Evolutionary conservation across 1,140 invertebrate genomes (phyloP).

Genomic region (Macrobrachium nipponense): DNA sequence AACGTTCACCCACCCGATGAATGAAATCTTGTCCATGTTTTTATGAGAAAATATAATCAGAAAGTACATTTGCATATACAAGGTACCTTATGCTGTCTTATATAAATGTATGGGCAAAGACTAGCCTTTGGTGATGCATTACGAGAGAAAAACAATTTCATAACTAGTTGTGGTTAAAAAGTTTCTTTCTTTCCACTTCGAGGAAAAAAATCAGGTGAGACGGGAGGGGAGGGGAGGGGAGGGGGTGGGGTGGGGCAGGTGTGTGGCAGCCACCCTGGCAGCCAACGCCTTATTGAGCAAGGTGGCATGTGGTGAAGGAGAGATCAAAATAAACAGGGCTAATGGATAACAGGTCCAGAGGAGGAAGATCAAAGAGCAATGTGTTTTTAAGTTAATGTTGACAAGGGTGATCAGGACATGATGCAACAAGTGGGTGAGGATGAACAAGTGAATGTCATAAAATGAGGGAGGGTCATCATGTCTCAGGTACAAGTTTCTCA

Average conservation of each 20-base stretch:
- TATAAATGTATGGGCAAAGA: conserved; percentile 46
- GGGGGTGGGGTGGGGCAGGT: conserved; percentile 3
- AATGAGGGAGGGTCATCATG: no score
- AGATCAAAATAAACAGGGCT: conserved; percentile 11
- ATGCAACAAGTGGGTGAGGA: no score
- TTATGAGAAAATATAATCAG: conserved; percentile 59
- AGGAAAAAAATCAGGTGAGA: conserved; percentile 36
- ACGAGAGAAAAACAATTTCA: conserved; percentile 40
- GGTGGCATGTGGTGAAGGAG: conserved; percentile 40
- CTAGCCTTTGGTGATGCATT: conserved; percentile 43
- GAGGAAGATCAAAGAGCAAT: not conserved
- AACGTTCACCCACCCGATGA: conserved; percentile 51
- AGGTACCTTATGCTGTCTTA: conserved; percentile 57
- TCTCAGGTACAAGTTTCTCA: no score
- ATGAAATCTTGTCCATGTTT: conserved; percentile 51
- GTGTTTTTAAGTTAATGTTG: no score
- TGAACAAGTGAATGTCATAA: no score
- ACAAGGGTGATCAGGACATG: no score
- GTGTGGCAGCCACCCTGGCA: conserved; percentile 4
- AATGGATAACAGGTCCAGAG: not conserved
- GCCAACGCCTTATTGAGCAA: conserved; percentile 49
- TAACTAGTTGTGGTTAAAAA: conserved; percentile 47
- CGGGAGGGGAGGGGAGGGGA: conserved; percentile 10
- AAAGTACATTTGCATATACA: conserved; percentile 62
- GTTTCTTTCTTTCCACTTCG: not conserved